Conservation (phyloP, 23 tunicate species). For the Ciona savignyi region DNA sequence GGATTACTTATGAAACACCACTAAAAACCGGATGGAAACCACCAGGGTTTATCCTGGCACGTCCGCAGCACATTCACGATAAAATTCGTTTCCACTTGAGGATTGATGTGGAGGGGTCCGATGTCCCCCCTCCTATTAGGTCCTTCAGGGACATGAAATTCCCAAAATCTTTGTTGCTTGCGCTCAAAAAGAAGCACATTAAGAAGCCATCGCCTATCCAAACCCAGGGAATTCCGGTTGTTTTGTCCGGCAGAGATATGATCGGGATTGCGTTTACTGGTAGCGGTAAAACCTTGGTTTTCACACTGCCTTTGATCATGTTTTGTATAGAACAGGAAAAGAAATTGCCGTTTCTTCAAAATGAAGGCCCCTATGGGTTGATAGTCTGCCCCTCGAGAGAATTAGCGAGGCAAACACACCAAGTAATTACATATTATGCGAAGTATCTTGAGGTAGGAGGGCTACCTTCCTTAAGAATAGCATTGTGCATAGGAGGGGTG, state of each 20-base stretch:
- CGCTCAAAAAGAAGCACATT: slow-evolving; percentile 82
- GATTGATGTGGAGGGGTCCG: slow-evolving; percentile 85
- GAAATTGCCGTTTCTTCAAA: slow-evolving; percentile 58
- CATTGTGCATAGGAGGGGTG: slow-evolving; percentile 85
- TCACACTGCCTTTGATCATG: slow-evolving; percentile 82
- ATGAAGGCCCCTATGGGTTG: slow-evolving; percentile 88
- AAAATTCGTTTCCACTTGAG: slow-evolving; percentile 58
- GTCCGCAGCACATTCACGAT: slow-evolving; percentile 57
- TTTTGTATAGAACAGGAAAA: slow-evolving; percentile 86
- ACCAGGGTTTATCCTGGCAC: slow-evolving; percentile 58
- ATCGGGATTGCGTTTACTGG: slow-evolving; percentile 97
- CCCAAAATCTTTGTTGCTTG: slow-evolving; percentile 51
- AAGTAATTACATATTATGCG: slow-evolving; percentile 64
- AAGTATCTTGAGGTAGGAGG: slow-evolving; percentile 78
- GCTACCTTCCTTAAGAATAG: slow-evolving; percentile 42
- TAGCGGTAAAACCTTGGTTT: slow-evolving; percentile 85
- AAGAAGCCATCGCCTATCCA: slow-evolving; percentile 82
- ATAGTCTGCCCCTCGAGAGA: slow-evolving; percentile 88
- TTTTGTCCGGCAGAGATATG: slow-evolving; percentile 89
- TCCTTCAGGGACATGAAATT: slow-evolving; percentile 88
- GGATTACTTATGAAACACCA: slow-evolving; percentile 66
- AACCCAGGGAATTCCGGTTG: slow-evolving; percentile 93
- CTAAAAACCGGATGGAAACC: slow-evolving; percentile 80
- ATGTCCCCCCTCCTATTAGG: slow-evolving; percentile 77
- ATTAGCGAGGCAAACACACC: slow-evolving; percentile 82